Evolutionary conservation across 2,797 vertebrate species (phyloP).

Genomic region (Aphelocoma californica): DNA sequence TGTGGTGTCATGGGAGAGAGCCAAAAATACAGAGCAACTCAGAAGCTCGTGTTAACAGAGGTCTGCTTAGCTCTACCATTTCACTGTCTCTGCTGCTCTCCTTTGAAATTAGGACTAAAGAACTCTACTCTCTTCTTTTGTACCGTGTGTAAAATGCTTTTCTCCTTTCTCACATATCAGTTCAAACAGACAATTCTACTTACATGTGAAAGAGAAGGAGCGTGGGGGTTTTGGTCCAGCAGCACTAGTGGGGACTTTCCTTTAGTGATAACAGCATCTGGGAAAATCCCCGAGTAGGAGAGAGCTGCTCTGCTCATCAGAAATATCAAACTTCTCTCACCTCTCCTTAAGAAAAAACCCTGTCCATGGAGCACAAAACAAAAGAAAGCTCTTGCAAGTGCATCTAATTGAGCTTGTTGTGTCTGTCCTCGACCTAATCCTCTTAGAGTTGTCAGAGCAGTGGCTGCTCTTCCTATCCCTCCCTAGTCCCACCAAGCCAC

Average conservation of each 20-base stretch:
- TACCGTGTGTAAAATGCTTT: not conserved
- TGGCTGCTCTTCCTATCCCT: not conserved
- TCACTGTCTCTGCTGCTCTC: not conserved
- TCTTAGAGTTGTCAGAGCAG: not conserved
- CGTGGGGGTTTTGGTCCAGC: not conserved
- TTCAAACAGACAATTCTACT: not conserved
- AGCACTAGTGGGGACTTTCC: not conserved
- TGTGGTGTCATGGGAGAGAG: not conserved
- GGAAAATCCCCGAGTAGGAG: not conserved
- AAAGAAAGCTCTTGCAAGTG: not conserved
- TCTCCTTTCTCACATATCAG: not conserved
- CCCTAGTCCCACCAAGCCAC: not conserved
- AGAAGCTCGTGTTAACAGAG: not conserved
- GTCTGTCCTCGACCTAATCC: not conserved
- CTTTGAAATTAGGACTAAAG: not conserved
- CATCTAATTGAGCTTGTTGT: conserved; percentile 24
- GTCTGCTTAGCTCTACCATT: not conserved
- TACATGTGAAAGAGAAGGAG: not conserved
- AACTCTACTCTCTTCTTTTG: not conserved
- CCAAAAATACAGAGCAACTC: not conserved
- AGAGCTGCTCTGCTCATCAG: not conserved
- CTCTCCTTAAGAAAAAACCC: not conserved
- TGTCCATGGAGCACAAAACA: not conserved
- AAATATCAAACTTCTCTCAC: not conserved
- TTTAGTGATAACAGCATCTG: not conserved